Evolutionary conservation across 1,140 invertebrate species (phyloP).

Genomic region (Streblospio benedicti): DNA sequence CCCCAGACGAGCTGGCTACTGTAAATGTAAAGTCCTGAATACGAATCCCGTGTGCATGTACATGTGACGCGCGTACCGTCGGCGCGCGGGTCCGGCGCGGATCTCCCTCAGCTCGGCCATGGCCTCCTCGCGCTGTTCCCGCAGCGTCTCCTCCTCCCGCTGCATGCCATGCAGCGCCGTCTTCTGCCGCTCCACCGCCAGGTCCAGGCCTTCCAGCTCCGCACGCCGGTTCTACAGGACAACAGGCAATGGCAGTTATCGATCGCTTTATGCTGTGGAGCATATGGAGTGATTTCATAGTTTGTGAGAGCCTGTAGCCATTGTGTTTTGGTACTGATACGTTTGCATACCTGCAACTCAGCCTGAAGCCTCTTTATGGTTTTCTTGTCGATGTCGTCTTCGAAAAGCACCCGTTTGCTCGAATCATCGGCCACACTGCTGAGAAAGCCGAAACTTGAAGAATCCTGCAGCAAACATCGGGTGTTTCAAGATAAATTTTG

Average conservation of each 20-base stretch:
- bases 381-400: not conserved
- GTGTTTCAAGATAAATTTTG: no score
- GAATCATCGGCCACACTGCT: no score
- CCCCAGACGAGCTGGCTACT: no score
- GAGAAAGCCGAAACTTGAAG: no score
- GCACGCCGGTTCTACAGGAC: constrained; percentile 31
- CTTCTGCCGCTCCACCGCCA: constrained; percentile 45
- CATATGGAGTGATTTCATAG: no score
- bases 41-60: no score
- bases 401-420: constrained; percentile 2
- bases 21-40: no score
- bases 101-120: constrained; percentile 27
- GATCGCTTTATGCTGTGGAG: not conserved
- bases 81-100: no score
- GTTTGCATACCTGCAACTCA: constrained; percentile 32
- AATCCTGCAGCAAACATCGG: no score
- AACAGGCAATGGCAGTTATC: not conserved
- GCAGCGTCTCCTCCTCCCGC: constrained; percentile 29
- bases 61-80: no score
- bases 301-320: no score
- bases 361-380: constrained; percentile 24
- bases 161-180: constrained; percentile 31
- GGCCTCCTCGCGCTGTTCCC: constrained; percentile 26
- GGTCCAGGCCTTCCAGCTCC: constrained; percentile 40
- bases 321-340: no score